Evolutionary conservation across 2,113 vertebrate genomes (phyloP).

Genomic region (Trichomycterus rosablanca): DNA sequence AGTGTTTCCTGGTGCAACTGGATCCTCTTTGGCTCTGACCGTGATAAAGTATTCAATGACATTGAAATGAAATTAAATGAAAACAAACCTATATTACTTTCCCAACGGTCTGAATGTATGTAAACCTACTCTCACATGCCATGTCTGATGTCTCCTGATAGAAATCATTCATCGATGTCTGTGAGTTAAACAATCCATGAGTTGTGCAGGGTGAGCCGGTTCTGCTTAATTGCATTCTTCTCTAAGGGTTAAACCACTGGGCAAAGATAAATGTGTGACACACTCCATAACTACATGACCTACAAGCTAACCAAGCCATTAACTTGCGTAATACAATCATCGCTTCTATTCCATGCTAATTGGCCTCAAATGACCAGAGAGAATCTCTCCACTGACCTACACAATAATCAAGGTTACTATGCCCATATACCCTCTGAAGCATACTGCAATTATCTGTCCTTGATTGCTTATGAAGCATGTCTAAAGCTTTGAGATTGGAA

Average conservation of each 20-base stretch:
- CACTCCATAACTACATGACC: slow-evolving; percentile 25
- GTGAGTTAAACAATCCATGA: no score
- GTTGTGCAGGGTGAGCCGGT: no score
- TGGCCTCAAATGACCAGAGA: slow-evolving; percentile 38
- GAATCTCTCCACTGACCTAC: slow-evolving; percentile 46
- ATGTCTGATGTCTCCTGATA: no score
- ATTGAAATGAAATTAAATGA: no score
- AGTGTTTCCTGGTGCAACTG: no score
- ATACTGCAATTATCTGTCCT: slow-evolving; percentile 42
- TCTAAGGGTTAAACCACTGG: neutral
- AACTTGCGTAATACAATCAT: slow-evolving; percentile 35
- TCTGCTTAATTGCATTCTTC: no score
- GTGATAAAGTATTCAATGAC: no score
- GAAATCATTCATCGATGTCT: no score
- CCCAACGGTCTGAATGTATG: no score
- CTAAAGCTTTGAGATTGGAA: slow-evolving; percentile 27
- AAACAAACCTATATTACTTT: no score
- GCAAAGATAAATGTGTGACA: slow-evolving; percentile 1
- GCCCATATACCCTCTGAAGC: slow-evolving; percentile 23
- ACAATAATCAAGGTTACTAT: slow-evolving; percentile 37
- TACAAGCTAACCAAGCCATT: slow-evolving; percentile 20
- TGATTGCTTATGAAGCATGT: slow-evolving; percentile 32
- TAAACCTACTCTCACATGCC: no score
- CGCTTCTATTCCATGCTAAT: slow-evolving; percentile 30
- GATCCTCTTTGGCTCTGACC: no score